Conservation (phyloP, 2,113 vertebrate genomes). For the Phocoena sinus region DNA sequence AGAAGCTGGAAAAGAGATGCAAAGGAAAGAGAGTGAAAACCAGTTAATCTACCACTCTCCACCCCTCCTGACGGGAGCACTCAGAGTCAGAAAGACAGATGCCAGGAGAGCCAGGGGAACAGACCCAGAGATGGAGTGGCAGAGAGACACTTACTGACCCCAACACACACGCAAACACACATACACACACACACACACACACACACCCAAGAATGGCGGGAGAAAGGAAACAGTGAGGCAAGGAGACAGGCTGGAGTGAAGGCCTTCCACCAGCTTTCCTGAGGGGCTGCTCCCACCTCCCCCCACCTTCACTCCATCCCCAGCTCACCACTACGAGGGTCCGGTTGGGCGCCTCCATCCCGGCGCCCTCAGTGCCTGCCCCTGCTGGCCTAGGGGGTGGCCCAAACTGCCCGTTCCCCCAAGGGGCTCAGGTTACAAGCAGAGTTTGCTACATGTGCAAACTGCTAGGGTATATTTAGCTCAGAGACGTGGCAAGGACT, state of each 20-base stretch:
- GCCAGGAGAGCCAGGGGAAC: neutral
- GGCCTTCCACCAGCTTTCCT: neutral
- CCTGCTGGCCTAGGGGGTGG: slow-evolving; percentile 77
- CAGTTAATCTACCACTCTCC: neutral
- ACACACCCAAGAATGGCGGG: neutral
- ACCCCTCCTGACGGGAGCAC: neutral
- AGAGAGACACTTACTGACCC: neutral
- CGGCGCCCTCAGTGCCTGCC: slow-evolving; percentile 78
- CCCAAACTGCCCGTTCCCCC: slow-evolving; percentile 80
- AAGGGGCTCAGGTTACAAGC: slow-evolving; percentile 91
- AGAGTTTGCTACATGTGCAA: slow-evolving; percentile 94
- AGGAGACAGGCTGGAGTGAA: neutral
- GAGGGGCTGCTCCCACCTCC: neutral
- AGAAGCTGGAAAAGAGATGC: neutral
- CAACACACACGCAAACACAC: neutral
- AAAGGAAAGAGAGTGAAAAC: neutral
- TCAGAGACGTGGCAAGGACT: slow-evolving; percentile 80
- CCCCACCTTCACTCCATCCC: neutral
- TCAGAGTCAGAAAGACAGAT: neutral
- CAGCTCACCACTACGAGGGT: slow-evolving; percentile 89
- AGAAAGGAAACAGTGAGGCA: neutral
- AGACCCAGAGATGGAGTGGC: neutral
- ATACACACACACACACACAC: neutral
- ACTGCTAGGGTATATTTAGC: slow-evolving; percentile 95
- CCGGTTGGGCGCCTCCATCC: slow-evolving; percentile 87